A percentile compares a stretch with the other conserved stretches of the same genome.
Evolutionary conservation across 2,797 vertebrate genomes (phyloP).

Genomic region (Diplodus sargus): DNA sequence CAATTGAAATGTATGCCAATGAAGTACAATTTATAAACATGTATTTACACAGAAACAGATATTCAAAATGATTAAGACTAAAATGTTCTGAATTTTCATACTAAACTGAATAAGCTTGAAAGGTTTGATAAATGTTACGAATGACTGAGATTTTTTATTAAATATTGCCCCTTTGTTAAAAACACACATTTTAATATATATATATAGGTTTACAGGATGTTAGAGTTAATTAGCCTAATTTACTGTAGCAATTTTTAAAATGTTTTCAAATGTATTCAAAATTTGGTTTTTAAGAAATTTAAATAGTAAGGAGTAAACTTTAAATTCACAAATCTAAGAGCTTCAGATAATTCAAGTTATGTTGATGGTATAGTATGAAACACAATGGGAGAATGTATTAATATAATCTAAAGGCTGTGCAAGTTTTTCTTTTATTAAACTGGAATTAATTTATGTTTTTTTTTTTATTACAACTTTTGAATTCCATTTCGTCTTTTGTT

Average conservation of each 20-base stretch:
- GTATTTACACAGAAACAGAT: neutral
- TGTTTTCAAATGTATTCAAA: conserved; percentile 1
- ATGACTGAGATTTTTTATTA: neutral
- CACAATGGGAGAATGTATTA: neutral
- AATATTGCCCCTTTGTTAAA: neutral
- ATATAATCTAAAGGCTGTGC: neutral
- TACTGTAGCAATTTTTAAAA: neutral
- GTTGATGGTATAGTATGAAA: neutral
- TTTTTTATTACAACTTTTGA: neutral
- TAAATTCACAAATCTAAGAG: neutral
- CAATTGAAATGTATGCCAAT: neutral
- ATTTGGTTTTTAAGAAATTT: neutral
- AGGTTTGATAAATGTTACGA: neutral
- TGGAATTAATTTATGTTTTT: neutral
- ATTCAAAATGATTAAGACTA: neutral
- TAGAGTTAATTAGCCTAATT: neutral
- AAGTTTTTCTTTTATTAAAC: neutral
- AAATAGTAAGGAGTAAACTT: neutral
- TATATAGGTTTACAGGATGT: neutral
- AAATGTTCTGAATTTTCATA: neutral
- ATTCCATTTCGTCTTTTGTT: neutral
- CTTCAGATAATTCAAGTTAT: conserved; percentile 7
- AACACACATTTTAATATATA: neutral
- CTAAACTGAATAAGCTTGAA: neutral
- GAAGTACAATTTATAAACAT: neutral